Conservation (phyloP, 2,113 vertebrate species). For the Zosterops pallidus region DNA sequence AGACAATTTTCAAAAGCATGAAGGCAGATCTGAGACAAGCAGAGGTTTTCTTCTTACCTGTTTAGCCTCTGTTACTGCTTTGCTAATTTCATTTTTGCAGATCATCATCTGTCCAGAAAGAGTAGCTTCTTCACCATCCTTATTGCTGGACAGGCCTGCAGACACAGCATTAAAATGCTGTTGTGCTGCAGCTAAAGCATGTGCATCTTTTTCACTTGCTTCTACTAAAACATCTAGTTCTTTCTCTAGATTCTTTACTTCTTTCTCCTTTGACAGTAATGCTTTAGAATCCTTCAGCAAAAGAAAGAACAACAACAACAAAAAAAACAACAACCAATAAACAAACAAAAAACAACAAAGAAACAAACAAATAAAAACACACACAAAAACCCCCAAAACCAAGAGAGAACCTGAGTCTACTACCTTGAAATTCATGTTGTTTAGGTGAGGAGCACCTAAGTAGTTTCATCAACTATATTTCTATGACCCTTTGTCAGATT, state of each 20-base stretch:
- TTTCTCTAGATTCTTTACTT: conserved; percentile 77
- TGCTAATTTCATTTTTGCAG: conserved; percentile 94
- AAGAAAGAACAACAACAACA: neutral
- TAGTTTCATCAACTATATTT: neutral
- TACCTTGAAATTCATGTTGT: neutral
- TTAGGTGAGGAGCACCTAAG: neutral
- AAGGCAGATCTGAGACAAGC: neutral
- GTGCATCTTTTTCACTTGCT: conserved; percentile 75
- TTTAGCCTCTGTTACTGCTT: conserved; percentile 89
- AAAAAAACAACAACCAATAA: neutral
- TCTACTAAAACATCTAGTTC: conserved; percentile 78
- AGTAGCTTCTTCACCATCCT: conserved; percentile 86
- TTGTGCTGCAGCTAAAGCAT: conserved; percentile 81
- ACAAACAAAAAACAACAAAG: too few species aligned
- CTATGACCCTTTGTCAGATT: neutral
- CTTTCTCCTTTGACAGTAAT: conserved; percentile 84
- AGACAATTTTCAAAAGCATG: neutral
- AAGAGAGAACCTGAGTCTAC: neutral
- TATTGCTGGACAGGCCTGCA: conserved; percentile 86
- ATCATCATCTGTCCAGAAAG: conserved; percentile 91
- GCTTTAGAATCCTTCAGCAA: conserved; percentile 83
- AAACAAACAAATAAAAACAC: too few species aligned
- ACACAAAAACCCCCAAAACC: neutral
- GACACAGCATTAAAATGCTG: conserved; percentile 90
- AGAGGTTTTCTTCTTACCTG: conserved; percentile 76